Evolutionary conservation across 2,888 invertebrate species (phyloP).

Genomic region (Eupithecia inturbata): DNA sequence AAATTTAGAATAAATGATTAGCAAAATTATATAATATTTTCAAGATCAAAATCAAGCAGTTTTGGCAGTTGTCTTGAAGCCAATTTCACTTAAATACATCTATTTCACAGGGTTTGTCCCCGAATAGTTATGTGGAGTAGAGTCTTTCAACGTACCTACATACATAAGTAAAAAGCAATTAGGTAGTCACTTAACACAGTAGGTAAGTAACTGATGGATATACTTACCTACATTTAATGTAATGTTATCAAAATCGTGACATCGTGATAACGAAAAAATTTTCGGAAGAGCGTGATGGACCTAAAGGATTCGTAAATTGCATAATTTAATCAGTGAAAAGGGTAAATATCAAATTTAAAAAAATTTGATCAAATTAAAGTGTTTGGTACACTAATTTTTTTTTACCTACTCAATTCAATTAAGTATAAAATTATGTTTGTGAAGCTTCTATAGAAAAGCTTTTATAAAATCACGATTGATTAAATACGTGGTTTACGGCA

Average conservation of each 20-base stretch:
- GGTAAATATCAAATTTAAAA: too few species aligned
- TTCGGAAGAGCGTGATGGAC: neutral
- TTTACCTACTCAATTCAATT: too few species aligned
- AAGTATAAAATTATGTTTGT: too few species aligned
- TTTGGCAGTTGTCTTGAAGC: conserved; percentile 1
- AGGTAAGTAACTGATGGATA: neutral
- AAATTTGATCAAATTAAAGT: too few species aligned
- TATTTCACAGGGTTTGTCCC: neutral
- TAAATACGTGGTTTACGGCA: neutral
- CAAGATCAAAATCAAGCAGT: too few species aligned
- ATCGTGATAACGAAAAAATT: neutral
- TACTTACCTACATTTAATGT: neutral
- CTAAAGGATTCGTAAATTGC: neutral
- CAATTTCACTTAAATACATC: neutral
- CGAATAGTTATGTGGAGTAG: neutral
- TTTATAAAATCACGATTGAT: neutral
- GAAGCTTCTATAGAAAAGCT: neutral
- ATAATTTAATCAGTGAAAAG: neutral
- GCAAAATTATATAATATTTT: too few species aligned
- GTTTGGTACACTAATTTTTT: too few species aligned
- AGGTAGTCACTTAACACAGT: neutral
- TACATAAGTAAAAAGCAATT: neutral
- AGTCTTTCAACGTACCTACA: neutral
- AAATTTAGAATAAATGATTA: too few species aligned
- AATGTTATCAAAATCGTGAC: neutral